phyloP scores from a whole-genome alignment of 2,797 vertebrate genomes.

The Nannoperca obscura region DNA sequence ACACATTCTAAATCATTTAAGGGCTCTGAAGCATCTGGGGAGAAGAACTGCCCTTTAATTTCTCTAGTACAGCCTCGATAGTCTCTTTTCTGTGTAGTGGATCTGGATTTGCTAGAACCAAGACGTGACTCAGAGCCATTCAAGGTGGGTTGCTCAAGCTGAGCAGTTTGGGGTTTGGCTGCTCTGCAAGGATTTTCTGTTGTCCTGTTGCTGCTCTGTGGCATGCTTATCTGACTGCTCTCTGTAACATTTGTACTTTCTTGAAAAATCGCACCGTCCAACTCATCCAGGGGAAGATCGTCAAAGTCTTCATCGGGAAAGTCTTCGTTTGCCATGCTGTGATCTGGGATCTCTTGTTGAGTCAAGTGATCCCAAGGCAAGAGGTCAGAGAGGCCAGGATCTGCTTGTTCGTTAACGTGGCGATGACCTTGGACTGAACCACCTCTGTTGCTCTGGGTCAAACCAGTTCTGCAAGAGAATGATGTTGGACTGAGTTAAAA shows the following conservation, averaged over 20 bases:
- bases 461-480: constrained; percentile 59
- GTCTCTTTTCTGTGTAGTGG: constrained; percentile 36
- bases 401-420: constrained; percentile 9
- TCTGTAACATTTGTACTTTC: constrained; percentile 63
- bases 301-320: constrained; percentile 87
- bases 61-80: not conserved
- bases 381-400: constrained; percentile 18
- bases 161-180: constrained; percentile 26
- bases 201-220: constrained; percentile 27
- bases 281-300: constrained; percentile 89
- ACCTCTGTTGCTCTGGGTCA: constrained; percentile 40
- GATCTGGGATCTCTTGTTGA: constrained; percentile 43
- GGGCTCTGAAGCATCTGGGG: constrained; percentile 27
- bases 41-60: not conserved
- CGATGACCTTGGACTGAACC: constrained; percentile 24
- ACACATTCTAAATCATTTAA: constrained; percentile 3
- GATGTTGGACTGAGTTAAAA: constrained; percentile 3
- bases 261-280: constrained; percentile 86
- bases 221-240: constrained; percentile 25
- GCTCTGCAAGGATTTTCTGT: constrained; percentile 10
- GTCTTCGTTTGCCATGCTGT: constrained; percentile 50
- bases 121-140: constrained; percentile 8
- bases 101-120: constrained; percentile 29
- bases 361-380: not conserved
- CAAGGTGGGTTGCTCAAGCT: constrained; percentile 16